Base-by-base conservation (phyloP, 1,140 invertebrate genomes). In the Fopius arisanus region DNA sequence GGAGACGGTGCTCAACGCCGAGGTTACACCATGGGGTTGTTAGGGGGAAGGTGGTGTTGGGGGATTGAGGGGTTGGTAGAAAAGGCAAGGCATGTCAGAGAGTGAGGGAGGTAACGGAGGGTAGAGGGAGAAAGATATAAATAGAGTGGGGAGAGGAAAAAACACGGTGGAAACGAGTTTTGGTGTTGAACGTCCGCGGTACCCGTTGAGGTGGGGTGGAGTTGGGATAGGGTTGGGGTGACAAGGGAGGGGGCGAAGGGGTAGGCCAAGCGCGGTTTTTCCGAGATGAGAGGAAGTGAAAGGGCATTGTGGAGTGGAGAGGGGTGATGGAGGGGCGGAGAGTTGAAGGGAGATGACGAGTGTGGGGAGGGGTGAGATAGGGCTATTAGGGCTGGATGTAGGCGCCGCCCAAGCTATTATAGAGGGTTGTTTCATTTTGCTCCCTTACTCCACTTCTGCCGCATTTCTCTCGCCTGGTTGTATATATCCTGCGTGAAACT, bases 361-460 rank as follows among this genome's bases (percentile, higher is more conserved):
- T 37, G 31, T 14, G 31, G 80, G 75, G 79, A 81, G 78, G 43
- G 82, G 80, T 82, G 84, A 85, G 83, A 84, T 85, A 82, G 81
- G 84, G 82, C 85, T 86, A 87, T 87, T 86, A 87, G 87, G 84
- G 84, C 81, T 83, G 83, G 83, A 80, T 85, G 54, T 54, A 43
- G 81, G 68, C 41, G 21, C 33, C 51, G 62, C 67, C 40, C 81
- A 79, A 29, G 71, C 71, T 73, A 73, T 73, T 73, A 67, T 67
- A 67, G 71, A 73, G 65, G 71, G 71, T 73, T 73, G 71, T 73
- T 73, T 73, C 65, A 67, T 7, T 65, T 48, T 37, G 33, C 33
- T 29, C 71, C 59, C 59, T 59, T 69, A 29, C 67, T 69, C 37
- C 40, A 43, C 66, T 12, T 48, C 29, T 54, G 41, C 14, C 43